Percentiles rank a stretch among this genome's conserved stretches.
These are phyloP conservation scores for Cheilosia pagana DNA, from an alignment of 2,888 invertebrate species.

Conservation along the genomic window DNA sequence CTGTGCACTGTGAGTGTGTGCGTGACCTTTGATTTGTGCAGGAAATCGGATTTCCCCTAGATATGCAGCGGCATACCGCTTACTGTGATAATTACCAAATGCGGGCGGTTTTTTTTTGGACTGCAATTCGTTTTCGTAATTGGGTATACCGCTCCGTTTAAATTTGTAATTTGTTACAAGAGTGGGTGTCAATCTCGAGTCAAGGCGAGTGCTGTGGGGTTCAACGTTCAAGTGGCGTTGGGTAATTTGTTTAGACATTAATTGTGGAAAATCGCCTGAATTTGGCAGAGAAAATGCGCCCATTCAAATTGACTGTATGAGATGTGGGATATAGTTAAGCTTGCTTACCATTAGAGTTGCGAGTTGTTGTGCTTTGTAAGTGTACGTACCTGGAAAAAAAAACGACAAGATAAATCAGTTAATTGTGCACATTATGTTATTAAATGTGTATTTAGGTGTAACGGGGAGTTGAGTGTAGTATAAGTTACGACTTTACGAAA, in stretches of 20 bases:
- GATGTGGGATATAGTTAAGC: neutral
- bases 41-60: slow-evolving; percentile 55
- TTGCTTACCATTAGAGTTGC: slow-evolving; percentile 6
- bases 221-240: slow-evolving; percentile 58
- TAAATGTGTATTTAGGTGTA: neutral
- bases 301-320: neutral
- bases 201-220: slow-evolving; percentile 23
- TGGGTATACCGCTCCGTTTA: slow-evolving; percentile 22
- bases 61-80: slow-evolving; percentile 37
- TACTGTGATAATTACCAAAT: slow-evolving; percentile 62
- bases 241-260: slow-evolving; percentile 48
- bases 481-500: neutral
- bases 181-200: slow-evolving; percentile 66
- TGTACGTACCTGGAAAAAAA: slow-evolving; percentile 35
- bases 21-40: slow-evolving; percentile 72
- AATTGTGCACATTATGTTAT: slow-evolving; percentile 1
- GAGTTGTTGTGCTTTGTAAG: neutral
- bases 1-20: slow-evolving; percentile 2
- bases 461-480: too few relatives aligned
- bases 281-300: slow-evolving; percentile 12
- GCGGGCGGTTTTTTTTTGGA: slow-evolving; percentile 32
- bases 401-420: neutral
- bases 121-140: slow-evolving; percentile 50
- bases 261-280: slow-evolving; percentile 22
- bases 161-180: slow-evolving; percentile 53